Evolutionary conservation across 2,797 vertebrate genomes (phyloP).

Genomic region (Coreius guichenoti): DNA sequence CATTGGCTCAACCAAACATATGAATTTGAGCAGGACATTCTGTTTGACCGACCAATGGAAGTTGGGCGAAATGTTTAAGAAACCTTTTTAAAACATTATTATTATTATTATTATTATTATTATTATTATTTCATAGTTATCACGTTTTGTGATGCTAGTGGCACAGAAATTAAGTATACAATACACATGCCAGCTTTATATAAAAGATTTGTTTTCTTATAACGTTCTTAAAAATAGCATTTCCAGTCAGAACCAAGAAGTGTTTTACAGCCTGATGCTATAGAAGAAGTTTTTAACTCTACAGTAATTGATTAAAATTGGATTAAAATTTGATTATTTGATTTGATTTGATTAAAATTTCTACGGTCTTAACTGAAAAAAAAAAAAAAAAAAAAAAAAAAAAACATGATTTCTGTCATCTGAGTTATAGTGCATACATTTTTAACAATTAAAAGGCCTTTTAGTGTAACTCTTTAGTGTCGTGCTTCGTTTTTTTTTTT

Average conservation of each 20-base stretch:
- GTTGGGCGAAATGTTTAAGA: neutral
- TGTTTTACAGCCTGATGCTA: neutral
- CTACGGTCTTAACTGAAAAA: neutral
- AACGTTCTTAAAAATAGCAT: neutral
- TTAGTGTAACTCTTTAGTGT: too few species aligned
- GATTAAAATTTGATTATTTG: too few species aligned
- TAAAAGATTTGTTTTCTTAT: neutral
- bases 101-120: neutral
- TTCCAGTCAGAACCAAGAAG: neutral
- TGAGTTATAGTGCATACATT: too few species aligned
- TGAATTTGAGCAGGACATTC: neutral
- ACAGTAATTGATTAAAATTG: neutral
- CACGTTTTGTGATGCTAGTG: neutral
- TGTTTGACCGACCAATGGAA: neutral
- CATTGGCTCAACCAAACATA: neutral
- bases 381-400: neutral
- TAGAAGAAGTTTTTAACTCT: neutral
- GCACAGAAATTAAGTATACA: neutral
- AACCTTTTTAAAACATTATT: neutral
- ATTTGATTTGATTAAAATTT: too few species aligned
- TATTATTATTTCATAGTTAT: neutral
- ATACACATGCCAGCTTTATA: neutral
- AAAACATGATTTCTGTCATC: neutral
- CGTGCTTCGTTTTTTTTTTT: too few species aligned
- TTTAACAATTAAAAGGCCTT: neutral